Evolutionary conservation across 2,797 vertebrate genomes (phyloP).

Genomic region (Helarctos malayanus): DNA sequence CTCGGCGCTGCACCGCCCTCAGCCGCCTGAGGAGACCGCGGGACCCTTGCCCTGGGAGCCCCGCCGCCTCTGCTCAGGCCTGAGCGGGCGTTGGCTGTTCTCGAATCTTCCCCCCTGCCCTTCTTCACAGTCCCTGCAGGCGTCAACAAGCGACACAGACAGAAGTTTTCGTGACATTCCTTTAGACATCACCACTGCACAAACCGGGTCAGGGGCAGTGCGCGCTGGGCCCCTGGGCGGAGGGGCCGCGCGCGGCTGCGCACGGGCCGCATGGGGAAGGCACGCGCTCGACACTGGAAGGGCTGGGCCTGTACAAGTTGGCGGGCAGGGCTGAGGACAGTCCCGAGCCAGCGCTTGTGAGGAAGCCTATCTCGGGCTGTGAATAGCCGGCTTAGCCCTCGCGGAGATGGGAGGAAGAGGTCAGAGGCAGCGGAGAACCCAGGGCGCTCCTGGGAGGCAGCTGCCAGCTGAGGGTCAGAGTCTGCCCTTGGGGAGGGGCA

Average conservation of each 20-base stretch:
- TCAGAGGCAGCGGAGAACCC: neutral
- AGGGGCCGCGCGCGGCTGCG: neutral
- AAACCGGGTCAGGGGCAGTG: neutral
- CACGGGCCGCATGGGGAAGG: constrained; percentile 16
- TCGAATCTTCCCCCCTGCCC: neutral
- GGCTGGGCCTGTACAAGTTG: constrained; percentile 61
- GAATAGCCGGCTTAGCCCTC: neutral
- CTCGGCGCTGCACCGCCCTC: neutral
- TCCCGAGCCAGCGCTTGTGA: neutral
- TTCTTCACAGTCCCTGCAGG: neutral
- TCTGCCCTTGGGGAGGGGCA: neutral
- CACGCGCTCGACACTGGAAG: constrained; percentile 10
- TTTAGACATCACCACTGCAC: constrained; percentile 80
- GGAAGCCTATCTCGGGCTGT: neutral
- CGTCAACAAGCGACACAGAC: constrained; percentile 66
- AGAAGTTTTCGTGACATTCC: constrained; percentile 63
- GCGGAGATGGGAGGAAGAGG: constrained; percentile 10
- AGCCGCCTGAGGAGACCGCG: neutral
- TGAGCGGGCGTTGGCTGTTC: neutral
- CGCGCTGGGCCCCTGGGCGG: neutral
- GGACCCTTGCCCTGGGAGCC: neutral
- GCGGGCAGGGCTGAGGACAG: neutral
- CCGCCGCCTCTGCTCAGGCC: neutral
- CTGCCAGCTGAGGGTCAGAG: constrained; percentile 27
- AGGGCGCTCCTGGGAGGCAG: neutral